These are phyloP conservation scores for Furnarius figulus DNA, from an alignment of 2,113 vertebrate genomes.

Conservation along the genomic window DNA sequence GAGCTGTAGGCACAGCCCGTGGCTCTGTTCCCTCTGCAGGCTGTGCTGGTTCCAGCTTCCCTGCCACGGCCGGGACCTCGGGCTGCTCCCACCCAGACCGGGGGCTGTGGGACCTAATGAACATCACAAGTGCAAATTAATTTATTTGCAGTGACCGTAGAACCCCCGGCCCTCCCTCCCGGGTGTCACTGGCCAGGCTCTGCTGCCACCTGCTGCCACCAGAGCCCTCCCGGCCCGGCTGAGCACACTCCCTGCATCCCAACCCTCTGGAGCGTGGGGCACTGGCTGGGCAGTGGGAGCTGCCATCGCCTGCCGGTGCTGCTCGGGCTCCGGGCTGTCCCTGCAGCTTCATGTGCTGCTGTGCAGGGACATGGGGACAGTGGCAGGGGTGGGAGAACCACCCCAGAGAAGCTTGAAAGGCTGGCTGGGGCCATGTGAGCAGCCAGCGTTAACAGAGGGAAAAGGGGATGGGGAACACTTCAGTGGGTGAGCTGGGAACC, in stretches of 20 bases:
- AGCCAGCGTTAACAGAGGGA: no score
- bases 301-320: rapidly evolving
- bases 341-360: rapidly evolving
- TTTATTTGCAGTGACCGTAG: not conserved
- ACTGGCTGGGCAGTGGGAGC: rapidly evolving
- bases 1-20: rapidly evolving
- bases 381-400: not conserved
- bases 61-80: rapidly evolving
- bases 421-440: no score
- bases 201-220: constrained; percentile 48
- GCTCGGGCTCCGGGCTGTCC: not conserved
- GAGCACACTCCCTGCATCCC: no score
- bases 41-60: no score
- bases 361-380: rapidly evolving
- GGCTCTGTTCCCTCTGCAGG: not conserved
- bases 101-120: not conserved
- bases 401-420: not conserved
- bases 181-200: not conserved
- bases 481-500: not conserved
- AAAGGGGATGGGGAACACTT: no score
- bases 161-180: not conserved
- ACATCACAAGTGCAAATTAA: not conserved
- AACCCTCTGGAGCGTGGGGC: rapidly evolving
- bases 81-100: not conserved
- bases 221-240: not conserved